Base-by-base conservation (phyloP, 2,888 invertebrate species). In the Tetragonisca angustula region DNA sequence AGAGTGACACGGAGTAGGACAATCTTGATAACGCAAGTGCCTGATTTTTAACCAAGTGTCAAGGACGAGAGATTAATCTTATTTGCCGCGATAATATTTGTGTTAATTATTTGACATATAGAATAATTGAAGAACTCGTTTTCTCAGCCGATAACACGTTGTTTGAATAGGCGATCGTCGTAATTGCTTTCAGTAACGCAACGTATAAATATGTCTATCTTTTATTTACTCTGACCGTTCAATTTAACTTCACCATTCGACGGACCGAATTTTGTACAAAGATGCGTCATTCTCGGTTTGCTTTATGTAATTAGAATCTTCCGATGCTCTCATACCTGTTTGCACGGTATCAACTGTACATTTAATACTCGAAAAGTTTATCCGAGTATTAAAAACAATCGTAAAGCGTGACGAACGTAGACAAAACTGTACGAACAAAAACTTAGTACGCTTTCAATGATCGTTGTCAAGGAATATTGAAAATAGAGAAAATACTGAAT, bases 71-170 rank as follows among this genome's bases (percentile, higher is more conserved):
- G 24, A 27, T 50, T 50, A 50, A 68, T n/a, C 49, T 27, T 68
- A 19, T 19, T 68, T 68, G 17, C 24, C 19, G 0, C 24, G 50
- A 68, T 27, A 68, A 68, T 68, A 68, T 68, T 68, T 68, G 27
- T 11, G 19, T 4, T 19, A 24, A 24, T 50, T 68, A 68, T 50
- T 50, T 68, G 19, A 2, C 36, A 21, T 64, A 1, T 11, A 11
- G 27, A 13, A 19, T 50, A 50, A 68, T 27, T 68, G 19, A 56
- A 24, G 54, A 32, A 70, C 24, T 70, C n/a, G 2, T 43, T 19
- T 27, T 0, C 15, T 27, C 17, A 54, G 17, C 4, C 54, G 54
- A 54, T 70, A 56, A 56, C 4, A 56, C 4, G 17, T 17, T 36
- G 24, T 70, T 70, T 56, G 36, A 1, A 54, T 36, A 70, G 54